phyloP scores from a whole-genome alignment of 2,888 invertebrate genomes.

The Habrosyne pyritoides region DNA sequence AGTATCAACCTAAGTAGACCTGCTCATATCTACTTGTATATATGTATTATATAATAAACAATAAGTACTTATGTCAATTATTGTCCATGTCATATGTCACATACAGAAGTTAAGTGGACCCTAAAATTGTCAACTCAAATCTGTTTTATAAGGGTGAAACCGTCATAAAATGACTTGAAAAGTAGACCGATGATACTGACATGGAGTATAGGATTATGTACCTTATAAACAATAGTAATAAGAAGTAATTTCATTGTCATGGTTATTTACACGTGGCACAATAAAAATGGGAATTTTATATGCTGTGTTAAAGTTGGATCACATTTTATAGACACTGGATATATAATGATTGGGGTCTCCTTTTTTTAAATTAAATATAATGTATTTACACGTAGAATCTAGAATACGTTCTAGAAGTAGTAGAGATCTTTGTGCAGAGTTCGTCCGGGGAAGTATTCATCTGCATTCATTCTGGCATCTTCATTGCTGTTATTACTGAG shows the following conservation, averaged over 20 bases:
- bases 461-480: too few relatives aligned
- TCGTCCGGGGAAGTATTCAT: too few relatives aligned
- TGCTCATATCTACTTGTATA: background rate
- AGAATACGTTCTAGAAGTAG: too few relatives aligned
- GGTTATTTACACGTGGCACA: background rate
- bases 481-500: too few relatives aligned
- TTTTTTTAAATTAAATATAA: background rate
- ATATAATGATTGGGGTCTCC: background rate
- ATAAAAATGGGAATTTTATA: background rate
- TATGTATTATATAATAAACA: background rate
- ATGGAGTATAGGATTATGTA: background rate
- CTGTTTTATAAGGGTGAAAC: background rate
- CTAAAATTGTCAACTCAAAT: constrained; percentile 1
- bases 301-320: background rate
- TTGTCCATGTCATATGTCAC: background rate
- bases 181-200: background rate
- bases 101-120: background rate
- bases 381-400: too few relatives aligned
- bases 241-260: background rate
- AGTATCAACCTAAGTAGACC: too few relatives aligned
- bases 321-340: background rate
- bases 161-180: background rate
- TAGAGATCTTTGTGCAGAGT: too few relatives aligned
- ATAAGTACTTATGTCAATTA: background rate
- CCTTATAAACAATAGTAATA: background rate